Conservation (phyloP, 2,888 invertebrate genomes). For the Lathronympha strigana region DNA sequence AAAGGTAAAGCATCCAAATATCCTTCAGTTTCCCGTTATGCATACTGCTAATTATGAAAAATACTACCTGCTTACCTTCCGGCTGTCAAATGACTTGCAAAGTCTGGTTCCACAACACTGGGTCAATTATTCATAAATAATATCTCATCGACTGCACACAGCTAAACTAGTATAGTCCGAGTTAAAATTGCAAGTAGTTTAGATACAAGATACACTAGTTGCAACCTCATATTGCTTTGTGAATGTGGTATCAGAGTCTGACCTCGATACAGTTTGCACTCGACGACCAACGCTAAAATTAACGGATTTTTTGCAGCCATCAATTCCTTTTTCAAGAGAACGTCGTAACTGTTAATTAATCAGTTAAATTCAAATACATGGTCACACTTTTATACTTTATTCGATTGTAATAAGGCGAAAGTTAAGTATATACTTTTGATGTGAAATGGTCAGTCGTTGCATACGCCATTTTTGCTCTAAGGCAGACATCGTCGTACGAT, state of each 20-base stretch:
- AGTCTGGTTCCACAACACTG: conserved; percentile 14
- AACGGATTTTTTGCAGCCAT: conserved; percentile 40
- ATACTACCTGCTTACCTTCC: conserved; percentile 30
- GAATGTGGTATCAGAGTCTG: neutral
- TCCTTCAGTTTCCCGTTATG: conserved; percentile 23
- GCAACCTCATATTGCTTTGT: neutral
- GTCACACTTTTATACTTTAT: neutral
- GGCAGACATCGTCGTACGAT: conserved; percentile 5
- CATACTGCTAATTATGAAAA: conserved; percentile 25
- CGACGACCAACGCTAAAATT: conserved; percentile 35
- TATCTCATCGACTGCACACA: neutral
- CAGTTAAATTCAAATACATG: neutral
- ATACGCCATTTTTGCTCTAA: neutral
- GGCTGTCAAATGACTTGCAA: conserved; percentile 26
- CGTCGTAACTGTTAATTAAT: neutral
- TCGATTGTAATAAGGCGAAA: neutral
- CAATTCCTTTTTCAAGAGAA: neutral
- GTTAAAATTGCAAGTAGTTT: neutral
- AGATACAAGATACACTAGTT: neutral
- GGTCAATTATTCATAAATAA: neutral
- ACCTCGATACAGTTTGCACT: conserved; percentile 38
- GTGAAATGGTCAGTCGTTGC: neutral
- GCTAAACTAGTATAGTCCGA: neutral
- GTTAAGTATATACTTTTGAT: neutral
- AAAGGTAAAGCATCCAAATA: neutral